phyloP scores from a whole-genome alignment of 2,113 vertebrate genomes.

The Smithornis capensis region DNA sequence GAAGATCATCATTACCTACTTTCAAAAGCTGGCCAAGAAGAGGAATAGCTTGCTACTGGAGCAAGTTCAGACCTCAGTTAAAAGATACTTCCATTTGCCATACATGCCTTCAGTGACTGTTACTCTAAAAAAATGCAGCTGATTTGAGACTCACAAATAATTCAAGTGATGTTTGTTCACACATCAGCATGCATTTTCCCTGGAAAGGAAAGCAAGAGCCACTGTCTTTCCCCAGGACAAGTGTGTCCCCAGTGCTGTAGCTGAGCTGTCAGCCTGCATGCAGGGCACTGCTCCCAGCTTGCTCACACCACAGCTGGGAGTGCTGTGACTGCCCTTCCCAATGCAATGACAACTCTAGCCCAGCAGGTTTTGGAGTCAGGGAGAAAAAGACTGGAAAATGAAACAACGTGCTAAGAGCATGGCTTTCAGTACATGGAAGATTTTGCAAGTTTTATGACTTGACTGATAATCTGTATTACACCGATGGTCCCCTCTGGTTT shows the following conservation, averaged over 20 bases:
- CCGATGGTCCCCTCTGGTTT: not conserved
- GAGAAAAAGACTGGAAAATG: not conserved
- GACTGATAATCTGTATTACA: not conserved
- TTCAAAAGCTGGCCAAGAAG: not conserved
- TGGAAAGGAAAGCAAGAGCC: not conserved
- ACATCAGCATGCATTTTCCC: not conserved
- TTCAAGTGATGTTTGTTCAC: not conserved
- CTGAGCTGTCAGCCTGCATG: not conserved
- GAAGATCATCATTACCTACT: not conserved
- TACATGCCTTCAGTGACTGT: not conserved
- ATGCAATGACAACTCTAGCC: not conserved
- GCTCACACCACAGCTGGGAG: fast-evolving
- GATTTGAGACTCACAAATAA: not conserved
- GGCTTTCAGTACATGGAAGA: not conserved
- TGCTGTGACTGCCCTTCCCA: not conserved
- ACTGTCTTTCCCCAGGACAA: not conserved
- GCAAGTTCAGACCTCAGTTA: not conserved
- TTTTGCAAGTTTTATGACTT: not conserved
- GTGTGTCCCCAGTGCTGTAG: not conserved
- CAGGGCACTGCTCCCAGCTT: not conserved
- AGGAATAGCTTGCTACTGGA: not conserved
- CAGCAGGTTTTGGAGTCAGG: not conserved
- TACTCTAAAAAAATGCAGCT: not conserved
- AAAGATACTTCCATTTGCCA: not conserved
- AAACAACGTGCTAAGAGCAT: not conserved